These are phyloP conservation scores for Daphoenositta chrysoptera DNA, from an alignment of 2,113 vertebrate species.

Conservation along the genomic window DNA sequence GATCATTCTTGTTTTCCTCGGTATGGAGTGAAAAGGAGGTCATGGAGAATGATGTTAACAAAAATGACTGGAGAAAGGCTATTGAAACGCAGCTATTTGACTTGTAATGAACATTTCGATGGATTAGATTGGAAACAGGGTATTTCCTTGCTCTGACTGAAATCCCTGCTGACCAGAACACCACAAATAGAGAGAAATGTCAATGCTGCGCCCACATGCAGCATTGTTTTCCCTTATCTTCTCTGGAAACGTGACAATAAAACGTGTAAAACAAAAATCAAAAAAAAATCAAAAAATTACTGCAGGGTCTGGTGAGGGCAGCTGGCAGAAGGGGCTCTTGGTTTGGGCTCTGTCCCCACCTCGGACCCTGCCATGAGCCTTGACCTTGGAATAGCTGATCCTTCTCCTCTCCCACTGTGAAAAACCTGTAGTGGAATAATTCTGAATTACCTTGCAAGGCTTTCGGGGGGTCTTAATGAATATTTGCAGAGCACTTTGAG, in stretches of 20 bases:
- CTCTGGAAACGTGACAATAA: rapidly evolving
- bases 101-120: background rate
- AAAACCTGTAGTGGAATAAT: background rate
- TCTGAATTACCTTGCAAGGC: background rate
- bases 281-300: too few relatives aligned
- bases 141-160: background rate
- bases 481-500: slow-evolving; percentile 7
- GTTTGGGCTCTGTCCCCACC: rapidly evolving
- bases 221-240: background rate
- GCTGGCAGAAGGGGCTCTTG: background rate
- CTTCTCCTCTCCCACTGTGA: background rate
- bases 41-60: background rate
- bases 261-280: background rate
- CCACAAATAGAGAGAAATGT: background rate
- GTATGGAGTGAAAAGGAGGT: background rate
- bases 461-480: background rate
- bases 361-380: rapidly evolving
- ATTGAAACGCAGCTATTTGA: background rate
- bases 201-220: background rate
- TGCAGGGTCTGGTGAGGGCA: rapidly evolving
- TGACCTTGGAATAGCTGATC: background rate
- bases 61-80: background rate
- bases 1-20: slow-evolving; percentile 42
- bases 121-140: background rate
- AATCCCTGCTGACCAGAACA: background rate